Percentiles rank a stretch among this genome's conserved stretches.
Conservation (phyloP, 2,888 invertebrate genomes). For the Hydroisotoma schaefferi region DNA sequence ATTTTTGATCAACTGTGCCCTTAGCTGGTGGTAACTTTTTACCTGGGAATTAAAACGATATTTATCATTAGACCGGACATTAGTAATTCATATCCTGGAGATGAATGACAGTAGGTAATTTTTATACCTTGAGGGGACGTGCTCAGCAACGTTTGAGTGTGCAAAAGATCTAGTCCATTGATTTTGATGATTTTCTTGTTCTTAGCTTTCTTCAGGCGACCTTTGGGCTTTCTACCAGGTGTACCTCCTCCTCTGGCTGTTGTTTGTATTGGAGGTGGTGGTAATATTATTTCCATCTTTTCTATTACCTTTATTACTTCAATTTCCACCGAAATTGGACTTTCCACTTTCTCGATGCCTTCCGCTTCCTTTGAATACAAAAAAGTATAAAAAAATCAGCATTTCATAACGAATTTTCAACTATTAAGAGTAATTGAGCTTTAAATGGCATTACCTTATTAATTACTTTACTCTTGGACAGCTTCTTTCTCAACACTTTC, state of each 20-base stretch:
- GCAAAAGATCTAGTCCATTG: constrained; percentile 79
- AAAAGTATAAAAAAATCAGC: not conserved
- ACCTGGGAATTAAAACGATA: constrained; percentile 55
- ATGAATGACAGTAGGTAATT: not conserved
- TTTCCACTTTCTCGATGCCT: not conserved
- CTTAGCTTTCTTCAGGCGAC: constrained; percentile 31
- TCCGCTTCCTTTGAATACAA: not conserved
- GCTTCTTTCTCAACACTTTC: constrained; percentile 56
- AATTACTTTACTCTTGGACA: constrained; percentile 53
- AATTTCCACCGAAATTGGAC: not conserved
- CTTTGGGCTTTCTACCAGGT: constrained; percentile 58
- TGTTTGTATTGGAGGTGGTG: constrained; percentile 45
- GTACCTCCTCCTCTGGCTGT: constrained; percentile 42
- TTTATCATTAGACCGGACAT: not conserved
- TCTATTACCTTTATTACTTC: not conserved
- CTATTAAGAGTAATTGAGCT: not conserved
- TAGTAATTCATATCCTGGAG: too few species aligned
- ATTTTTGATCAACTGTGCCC: constrained; percentile 85
- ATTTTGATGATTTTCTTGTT: constrained; percentile 62
- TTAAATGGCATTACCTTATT: constrained; percentile 6
- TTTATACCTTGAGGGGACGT: constrained; percentile 68
- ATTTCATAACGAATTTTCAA: not conserved
- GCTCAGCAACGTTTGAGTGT: constrained; percentile 82
- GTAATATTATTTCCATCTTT: constrained; percentile 31
- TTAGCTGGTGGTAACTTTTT: constrained; percentile 80